These are phyloP conservation scores for Rhipidura dahli DNA, from an alignment of 2,113 vertebrate genomes.

Conservation along the genomic window DNA sequence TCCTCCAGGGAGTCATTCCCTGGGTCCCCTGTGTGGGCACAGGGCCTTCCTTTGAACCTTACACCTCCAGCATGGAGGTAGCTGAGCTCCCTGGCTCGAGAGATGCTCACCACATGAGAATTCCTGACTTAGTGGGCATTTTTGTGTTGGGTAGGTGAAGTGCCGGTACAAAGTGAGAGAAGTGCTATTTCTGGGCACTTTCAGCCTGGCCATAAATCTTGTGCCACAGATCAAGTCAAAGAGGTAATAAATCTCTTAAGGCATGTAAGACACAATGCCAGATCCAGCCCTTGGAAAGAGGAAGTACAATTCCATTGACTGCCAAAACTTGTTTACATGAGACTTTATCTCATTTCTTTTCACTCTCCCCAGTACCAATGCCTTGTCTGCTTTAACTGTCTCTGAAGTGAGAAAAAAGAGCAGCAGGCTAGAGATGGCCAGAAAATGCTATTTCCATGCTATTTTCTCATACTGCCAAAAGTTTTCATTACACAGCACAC, in stretches of 20 bases:
- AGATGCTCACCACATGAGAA: not conserved
- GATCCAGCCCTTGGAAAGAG: not conserved
- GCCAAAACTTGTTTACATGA: conserved; percentile 23
- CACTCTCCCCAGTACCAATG: not conserved
- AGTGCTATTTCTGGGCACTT: conserved; percentile 28
- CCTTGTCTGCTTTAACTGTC: not conserved
- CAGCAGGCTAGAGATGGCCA: not conserved
- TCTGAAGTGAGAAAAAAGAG: not conserved
- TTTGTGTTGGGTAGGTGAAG: not conserved
- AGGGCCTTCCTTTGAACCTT: not conserved
- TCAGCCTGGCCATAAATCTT: conserved; percentile 57
- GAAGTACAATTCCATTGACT: conserved; percentile 29
- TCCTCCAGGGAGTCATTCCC: not conserved
- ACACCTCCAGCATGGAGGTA: not conserved
- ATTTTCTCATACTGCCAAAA: not conserved
- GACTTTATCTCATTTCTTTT: conserved; percentile 27
- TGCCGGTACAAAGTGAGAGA: not conserved
- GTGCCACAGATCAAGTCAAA: conserved; percentile 43
- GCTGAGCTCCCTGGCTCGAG: not conserved
- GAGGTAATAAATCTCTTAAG: conserved; percentile 51
- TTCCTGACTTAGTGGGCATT: not conserved
- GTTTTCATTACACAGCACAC: not conserved
- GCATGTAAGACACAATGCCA: conserved; percentile 4
- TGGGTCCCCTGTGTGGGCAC: not conserved
- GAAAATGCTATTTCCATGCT: not conserved